These are phyloP conservation scores for Pteronotus mesoamericanus DNA, from an alignment of 2,797 vertebrate species.

Conservation along the genomic window DNA sequence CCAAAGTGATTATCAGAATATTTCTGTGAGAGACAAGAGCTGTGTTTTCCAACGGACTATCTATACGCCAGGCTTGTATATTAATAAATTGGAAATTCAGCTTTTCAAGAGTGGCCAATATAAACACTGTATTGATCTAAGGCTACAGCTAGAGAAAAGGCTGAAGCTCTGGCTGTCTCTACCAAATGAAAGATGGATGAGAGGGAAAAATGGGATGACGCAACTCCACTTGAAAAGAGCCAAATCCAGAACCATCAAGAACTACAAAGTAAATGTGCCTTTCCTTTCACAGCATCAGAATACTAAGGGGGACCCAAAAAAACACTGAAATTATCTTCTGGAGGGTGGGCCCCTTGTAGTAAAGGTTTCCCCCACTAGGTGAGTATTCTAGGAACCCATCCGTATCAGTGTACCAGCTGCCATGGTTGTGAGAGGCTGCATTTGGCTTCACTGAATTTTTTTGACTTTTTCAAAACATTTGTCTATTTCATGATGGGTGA, in stretches of 20 bases:
- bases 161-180: not conserved
- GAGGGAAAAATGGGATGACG: not conserved
- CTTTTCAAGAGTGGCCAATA: not conserved
- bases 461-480: not conserved
- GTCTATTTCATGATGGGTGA: not conserved
- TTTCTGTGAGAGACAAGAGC: not conserved
- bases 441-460: not conserved
- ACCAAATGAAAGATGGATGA: not conserved
- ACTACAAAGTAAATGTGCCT: not conserved
- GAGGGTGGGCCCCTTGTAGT: not conserved
- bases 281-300: not conserved
- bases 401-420: not conserved
- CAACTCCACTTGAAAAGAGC: not conserved
- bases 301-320: not conserved
- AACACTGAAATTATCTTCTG: not conserved
- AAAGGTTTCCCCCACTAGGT: not conserved
- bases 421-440: not conserved
- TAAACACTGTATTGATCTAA: not conserved
- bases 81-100: not conserved
- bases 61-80: fast-evolving
- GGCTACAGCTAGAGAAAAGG: not conserved
- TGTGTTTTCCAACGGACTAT: not conserved
- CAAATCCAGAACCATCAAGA: not conserved
- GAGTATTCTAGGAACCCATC: not conserved
- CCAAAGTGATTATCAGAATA: not conserved